phyloP scores from a whole-genome alignment of 2,888 invertebrate species.

The Tubulanus polymorphus region DNA sequence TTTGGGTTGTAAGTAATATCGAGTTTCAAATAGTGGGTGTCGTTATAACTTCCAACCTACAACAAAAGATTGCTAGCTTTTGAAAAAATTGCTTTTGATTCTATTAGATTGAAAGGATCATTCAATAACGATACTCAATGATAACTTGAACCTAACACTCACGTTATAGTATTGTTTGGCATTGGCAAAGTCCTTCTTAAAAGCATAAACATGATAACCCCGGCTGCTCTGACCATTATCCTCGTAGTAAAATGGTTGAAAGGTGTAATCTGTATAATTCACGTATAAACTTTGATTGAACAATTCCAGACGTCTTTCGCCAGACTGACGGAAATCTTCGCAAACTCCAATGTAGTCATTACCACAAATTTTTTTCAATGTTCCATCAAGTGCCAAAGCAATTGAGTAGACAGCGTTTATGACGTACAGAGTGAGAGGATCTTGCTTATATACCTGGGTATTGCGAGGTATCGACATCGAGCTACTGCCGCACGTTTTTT shows the following conservation, averaged over 20 bases:
- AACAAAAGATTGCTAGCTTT: slow-evolving; percentile 8
- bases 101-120: too few relatives aligned
- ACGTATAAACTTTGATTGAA: slow-evolving; percentile 28
- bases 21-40: slow-evolving; percentile 41
- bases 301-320: slow-evolving; percentile 34
- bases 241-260: slow-evolving; percentile 39
- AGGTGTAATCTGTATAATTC: slow-evolving; percentile 35
- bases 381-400: slow-evolving; percentile 36
- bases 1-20: slow-evolving; percentile 28
- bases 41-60: slow-evolving; percentile 47
- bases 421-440: slow-evolving; percentile 44
- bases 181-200: slow-evolving; percentile 8
- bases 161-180: slow-evolving; percentile 7
- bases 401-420: slow-evolving; percentile 46
- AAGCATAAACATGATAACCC: slow-evolving; percentile 42
- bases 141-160: too few relatives aligned
- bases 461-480: slow-evolving; percentile 24
- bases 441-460: slow-evolving; percentile 36
- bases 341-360: slow-evolving; percentile 18
- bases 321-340: slow-evolving; percentile 28
- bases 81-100: too few relatives aligned
- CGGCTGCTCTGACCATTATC: slow-evolving; percentile 38
- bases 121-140: too few relatives aligned
- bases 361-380: slow-evolving; percentile 28
- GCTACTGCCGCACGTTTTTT: background rate